Evolutionary conservation across 2,888 invertebrate genomes (phyloP).

Genomic region (Venustoraphidia nigricollis): DNA sequence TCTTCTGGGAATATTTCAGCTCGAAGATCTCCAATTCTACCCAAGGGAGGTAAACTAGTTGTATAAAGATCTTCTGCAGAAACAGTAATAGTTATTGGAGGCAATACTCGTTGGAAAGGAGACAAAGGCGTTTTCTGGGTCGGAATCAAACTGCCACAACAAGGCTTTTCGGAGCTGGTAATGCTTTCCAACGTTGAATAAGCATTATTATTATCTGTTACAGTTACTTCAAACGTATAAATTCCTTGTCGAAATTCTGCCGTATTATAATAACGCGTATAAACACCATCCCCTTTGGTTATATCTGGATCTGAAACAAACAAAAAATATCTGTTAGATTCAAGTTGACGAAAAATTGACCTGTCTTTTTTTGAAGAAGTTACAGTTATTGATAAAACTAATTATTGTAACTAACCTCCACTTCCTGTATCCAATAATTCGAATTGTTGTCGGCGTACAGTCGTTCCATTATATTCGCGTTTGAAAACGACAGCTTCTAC

Average conservation of each 20-base stretch:
- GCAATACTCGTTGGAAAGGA: conserved; percentile 34
- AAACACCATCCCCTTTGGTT: conserved; percentile 45
- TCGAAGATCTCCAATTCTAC: conserved; percentile 37
- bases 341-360: neutral
- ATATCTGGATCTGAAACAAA: conserved; percentile 38
- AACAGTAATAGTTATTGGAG: conserved; percentile 30
- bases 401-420: conserved; percentile 24
- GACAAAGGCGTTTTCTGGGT: conserved; percentile 29
- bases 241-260: conserved; percentile 27
- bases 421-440: conserved; percentile 40
- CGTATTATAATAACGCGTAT: conserved; percentile 43
- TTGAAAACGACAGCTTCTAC: conserved; percentile 35
- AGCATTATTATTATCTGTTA: conserved; percentile 36
- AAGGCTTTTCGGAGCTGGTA: conserved; percentile 25
- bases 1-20: conserved; percentile 30
- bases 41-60: conserved; percentile 24
- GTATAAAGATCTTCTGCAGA: conserved; percentile 23
- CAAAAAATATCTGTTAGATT: conserved; percentile 10
- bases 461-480: conserved; percentile 21
- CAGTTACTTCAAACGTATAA: conserved; percentile 33
- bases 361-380: neutral
- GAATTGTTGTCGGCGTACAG: conserved; percentile 24
- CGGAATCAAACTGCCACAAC: conserved; percentile 36
- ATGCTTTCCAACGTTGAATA: conserved; percentile 28
- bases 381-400: neutral